Evolutionary conservation across 2,113 vertebrate species (phyloP), one percentile per base, ranked within the genome.

Genomic region (Kryptolebias marmoratus): DNA sequence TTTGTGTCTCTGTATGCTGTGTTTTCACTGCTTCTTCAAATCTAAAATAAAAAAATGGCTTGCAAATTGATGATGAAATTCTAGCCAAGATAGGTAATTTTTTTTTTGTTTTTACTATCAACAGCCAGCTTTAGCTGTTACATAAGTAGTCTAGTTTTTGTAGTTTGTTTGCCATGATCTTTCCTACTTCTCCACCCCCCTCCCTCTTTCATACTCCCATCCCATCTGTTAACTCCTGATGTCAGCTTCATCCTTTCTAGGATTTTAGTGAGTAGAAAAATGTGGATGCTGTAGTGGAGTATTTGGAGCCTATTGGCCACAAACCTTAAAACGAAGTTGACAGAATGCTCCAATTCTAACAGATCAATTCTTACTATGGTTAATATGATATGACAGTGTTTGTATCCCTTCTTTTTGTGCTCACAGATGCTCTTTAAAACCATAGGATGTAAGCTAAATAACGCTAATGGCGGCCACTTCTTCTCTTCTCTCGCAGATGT

Each of bases 401-500:
- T 59, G 12, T 16, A 57, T 2, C 22, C 52, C 50, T 0, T 5
- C 36, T 47, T 62, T 28, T 11, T 62, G 57, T 59, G 42, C 64
- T 64, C 28, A 1, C n/a, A 10, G 39, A 44, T 54, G 44, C 14
- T 5, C 12, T 32, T 5, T 68, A 48, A 73, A 55, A 73, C 53
- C 5, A 1, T 14, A 48, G 53, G 18, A 48, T 60, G 18, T 56
- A 62, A 64, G 65, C 62, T 58, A 18, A 66, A 15, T 67, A 14
- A n/a, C 30, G 31, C 67, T 10, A 1, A 14, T 30, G 60, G 32
- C 32, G 22, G 8, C 57, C 16, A 1, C 42, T n/a, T 65, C n/a
- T 69, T 49, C 50, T 8, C 78, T 54, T 68, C 72, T 42, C 5
- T 61, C 47, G 4, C 91, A 99, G 97, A 92, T 98, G 87, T 97